A percentile compares a stretch with the other conserved stretches of the same genome.
Conservation (phyloP, 2,888 invertebrate species). For the Cheilosia scutellata region DNA sequence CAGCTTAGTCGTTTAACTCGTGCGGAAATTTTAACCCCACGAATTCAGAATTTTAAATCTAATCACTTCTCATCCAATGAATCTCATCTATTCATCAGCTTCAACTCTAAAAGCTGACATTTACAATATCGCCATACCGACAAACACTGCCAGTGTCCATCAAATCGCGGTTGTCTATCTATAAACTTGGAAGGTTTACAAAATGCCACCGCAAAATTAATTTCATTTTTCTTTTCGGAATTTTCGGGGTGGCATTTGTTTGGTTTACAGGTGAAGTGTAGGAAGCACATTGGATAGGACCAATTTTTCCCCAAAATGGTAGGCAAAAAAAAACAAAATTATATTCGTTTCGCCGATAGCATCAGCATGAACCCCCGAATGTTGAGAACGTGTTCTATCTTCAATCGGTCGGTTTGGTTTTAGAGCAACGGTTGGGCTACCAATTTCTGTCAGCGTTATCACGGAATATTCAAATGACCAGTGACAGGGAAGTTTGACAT, state of each 20-base stretch:
- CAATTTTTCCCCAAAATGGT: not conserved
- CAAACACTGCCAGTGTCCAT: not conserved
- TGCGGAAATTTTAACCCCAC: conserved; percentile 68
- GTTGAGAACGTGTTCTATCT: conserved; percentile 63
- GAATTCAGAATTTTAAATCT: conserved; percentile 68
- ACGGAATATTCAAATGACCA: conserved; percentile 71
- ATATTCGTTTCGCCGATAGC: conserved; percentile 46
- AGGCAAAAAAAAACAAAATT: conserved; percentile 11
- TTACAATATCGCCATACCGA: conserved; percentile 18
- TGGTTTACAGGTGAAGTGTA: conserved; percentile 29
- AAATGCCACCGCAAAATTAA: conserved; percentile 43
- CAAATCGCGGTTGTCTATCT: not conserved
- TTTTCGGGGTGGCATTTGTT: conserved; percentile 31
- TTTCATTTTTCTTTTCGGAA: conserved; percentile 27
- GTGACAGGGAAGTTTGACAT: conserved; percentile 47
- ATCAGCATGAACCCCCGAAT: conserved; percentile 13
- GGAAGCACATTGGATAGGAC: not conserved
- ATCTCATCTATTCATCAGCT: conserved; percentile 48
- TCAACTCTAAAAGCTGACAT: conserved; percentile 6
- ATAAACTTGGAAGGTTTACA: conserved; percentile 10
- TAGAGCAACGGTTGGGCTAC: conserved; percentile 6
- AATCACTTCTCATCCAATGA: conserved; percentile 62
- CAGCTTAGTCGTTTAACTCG: conserved; percentile 69
- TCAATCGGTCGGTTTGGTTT: conserved; percentile 34
- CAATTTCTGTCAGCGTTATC: conserved; percentile 62